Base-by-base conservation (phyloP, 2,888 invertebrate genomes). In the Clusia tigrina region DNA sequence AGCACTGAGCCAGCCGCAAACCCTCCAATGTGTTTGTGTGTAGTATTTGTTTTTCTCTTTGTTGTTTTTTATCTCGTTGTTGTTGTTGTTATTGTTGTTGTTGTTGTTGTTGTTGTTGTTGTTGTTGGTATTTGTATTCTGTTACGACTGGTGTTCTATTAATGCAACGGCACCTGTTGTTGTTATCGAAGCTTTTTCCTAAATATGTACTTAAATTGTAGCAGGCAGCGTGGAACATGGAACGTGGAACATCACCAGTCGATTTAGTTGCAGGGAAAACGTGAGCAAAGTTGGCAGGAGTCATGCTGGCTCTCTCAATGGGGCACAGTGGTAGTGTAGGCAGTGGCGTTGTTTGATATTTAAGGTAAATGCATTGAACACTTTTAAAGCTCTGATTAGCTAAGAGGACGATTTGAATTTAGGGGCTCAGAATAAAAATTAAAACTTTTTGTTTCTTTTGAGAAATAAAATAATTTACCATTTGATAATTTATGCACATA, bases 131-230 rank as follows among this genome's bases (percentile, higher is more conserved):
- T 48, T 5, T 17, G 9, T n/a, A 18, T 42, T 10, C 46, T 58
- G 55, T 12, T 52, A 25, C 6, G 38, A 17, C 48, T 23, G 42
- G 56, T 38, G 26, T 51, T 23, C 20, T 54, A 63, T 63, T 62
- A 58, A 51, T 17, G 2, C 60, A 62, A 68, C 66, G 67, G 66
- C 69, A 68, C 67, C 69, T 68, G 68, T 66, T 68, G 64, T 67
- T 62, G 54, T 18, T 22, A 48, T 3, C 48, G 22, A 48, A 18
- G 15, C 3, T n/a, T 20, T 48, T 18, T 48, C 9, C 15, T 48
- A 6, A 18, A 48, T 22, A n/a, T n/a, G n/a, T n/a, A 48, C 22
- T 48, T 20, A 48, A 48, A 48, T 22, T 48, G 48, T 48, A 22
- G 48, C 48, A 48, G 15, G 2, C 48, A 48, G 48, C 22, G 2